Conservation (phyloP, 1,140 invertebrate species). For the Zaprionus vittiger region DNA sequence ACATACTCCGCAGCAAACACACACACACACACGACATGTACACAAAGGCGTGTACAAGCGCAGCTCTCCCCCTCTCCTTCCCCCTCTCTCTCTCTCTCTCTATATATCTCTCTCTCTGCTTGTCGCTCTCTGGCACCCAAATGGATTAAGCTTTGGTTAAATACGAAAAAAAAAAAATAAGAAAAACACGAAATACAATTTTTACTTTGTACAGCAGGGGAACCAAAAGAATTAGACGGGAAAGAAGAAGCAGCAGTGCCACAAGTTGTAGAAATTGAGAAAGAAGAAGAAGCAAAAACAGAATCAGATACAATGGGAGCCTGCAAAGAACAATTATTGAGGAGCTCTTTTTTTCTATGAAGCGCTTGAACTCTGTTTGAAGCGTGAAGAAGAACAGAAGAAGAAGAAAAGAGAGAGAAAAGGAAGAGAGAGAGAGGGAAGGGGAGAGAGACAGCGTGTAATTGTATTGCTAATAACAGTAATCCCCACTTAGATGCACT, state of each 20-base stretch:
- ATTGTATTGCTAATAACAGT: slow-evolving; percentile 45
- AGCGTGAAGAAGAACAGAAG: slow-evolving; percentile 6
- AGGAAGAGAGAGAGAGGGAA: slow-evolving; percentile 1
- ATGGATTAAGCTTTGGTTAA: slow-evolving; percentile 35
- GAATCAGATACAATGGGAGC: slow-evolving; percentile 15
- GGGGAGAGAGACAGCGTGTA: slow-evolving; percentile 12
- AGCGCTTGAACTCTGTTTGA: slow-evolving; percentile 45
- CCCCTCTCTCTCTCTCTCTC: neutral
- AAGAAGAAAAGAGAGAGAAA: neutral
- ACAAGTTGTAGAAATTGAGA: neutral
- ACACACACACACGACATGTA: neutral
- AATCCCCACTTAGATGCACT: slow-evolving; percentile 30
- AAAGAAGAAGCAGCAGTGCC: neutral
- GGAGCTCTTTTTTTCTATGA: slow-evolving; percentile 21
- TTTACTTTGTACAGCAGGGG: slow-evolving; percentile 41
- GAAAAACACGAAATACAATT: slow-evolving; percentile 28
- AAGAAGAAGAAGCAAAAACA: slow-evolving; percentile 9
- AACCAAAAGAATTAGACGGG: slow-evolving; percentile 28
- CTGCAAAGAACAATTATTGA: slow-evolving; percentile 16
- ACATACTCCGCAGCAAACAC: slow-evolving; percentile 10
- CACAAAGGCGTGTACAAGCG: slow-evolving; percentile 36
- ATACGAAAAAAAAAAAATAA: slow-evolving; percentile 6
- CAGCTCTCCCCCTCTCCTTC: neutral
- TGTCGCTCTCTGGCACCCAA: slow-evolving; percentile 8
- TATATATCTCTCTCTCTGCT: neutral